Percentiles rank a stretch among this genome's conserved stretches.
Evolutionary conservation across 2,888 invertebrate genomes (phyloP).

Genomic region (Agriopis marginaria): DNA sequence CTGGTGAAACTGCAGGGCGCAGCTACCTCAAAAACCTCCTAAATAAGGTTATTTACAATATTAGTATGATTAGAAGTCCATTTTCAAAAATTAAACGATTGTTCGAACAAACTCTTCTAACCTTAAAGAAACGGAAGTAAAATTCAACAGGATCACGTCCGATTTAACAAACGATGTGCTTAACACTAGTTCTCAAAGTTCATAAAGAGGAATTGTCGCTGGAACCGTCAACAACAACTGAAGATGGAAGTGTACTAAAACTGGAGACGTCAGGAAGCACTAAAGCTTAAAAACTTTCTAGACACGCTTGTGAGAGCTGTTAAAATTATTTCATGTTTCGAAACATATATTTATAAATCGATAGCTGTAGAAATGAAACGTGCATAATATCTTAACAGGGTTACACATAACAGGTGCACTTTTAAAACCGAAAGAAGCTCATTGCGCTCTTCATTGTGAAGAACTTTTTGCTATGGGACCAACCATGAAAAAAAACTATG

Average conservation of each 20-base stretch:
- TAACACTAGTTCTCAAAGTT: slow-evolving; percentile 21
- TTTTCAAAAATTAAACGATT: not conserved
- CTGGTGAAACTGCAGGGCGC: no score
- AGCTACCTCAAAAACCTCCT: no score
- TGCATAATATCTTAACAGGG: no score
- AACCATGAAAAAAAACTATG: no score
- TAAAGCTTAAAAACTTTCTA: slow-evolving; percentile 42
- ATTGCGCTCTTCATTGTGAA: no score
- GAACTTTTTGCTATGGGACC: no score
- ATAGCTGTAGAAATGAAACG: not conserved
- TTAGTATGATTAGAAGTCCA: no score
- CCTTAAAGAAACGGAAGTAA: slow-evolving; percentile 16
- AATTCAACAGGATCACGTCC: slow-evolving; percentile 9
- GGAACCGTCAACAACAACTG: slow-evolving; percentile 33
- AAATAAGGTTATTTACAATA: no score
- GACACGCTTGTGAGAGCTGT: slow-evolving; percentile 25
- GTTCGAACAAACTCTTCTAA: not conserved
- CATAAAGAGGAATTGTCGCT: slow-evolving; percentile 27
- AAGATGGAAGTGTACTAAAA: slow-evolving; percentile 38
- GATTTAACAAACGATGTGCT: slow-evolving; percentile 25
- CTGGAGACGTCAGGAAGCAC: slow-evolving; percentile 32
- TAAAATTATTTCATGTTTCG: slow-evolving; percentile 27
- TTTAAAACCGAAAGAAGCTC: no score
- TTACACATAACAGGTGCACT: no score
- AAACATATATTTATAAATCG: not conserved